Conservation (phyloP, 2,797 vertebrate genomes). For the Squalus acanthias region DNA sequence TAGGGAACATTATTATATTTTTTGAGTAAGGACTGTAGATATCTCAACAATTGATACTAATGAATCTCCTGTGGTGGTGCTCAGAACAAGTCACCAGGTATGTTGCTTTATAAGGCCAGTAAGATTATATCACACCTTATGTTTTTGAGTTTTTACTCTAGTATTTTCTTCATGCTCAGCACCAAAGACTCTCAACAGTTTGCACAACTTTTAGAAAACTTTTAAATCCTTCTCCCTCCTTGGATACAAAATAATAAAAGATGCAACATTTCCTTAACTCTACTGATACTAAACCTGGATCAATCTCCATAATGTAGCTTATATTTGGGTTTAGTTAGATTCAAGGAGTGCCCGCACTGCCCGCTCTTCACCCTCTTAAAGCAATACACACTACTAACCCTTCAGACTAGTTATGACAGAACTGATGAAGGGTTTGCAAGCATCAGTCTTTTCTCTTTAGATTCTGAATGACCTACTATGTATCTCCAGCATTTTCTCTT, state of each 20-base stretch:
- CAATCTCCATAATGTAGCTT: background rate
- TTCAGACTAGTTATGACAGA: background rate
- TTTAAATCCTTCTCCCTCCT: background rate
- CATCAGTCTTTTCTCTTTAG: background rate
- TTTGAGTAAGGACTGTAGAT: background rate
- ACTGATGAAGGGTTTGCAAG: background rate
- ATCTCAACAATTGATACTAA: background rate
- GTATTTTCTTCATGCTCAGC: background rate
- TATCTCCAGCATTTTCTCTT: background rate
- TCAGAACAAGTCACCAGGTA: background rate
- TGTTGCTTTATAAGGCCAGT: background rate
- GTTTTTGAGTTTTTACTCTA: background rate
- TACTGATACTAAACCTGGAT: background rate
- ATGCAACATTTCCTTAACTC: background rate
- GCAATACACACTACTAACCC: background rate
- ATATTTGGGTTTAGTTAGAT: background rate
- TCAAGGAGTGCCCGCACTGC: background rate
- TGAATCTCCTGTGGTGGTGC: background rate
- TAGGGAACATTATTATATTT: background rate
- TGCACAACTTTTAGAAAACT: background rate
- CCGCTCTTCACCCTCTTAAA: background rate
- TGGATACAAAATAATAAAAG: background rate
- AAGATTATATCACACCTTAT: background rate
- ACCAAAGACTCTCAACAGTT: background rate
- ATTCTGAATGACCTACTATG: too few relatives aligned